Evolutionary conservation across 2,888 invertebrate genomes (phyloP).

Genomic region (Choristoneura rosaceana): DNA sequence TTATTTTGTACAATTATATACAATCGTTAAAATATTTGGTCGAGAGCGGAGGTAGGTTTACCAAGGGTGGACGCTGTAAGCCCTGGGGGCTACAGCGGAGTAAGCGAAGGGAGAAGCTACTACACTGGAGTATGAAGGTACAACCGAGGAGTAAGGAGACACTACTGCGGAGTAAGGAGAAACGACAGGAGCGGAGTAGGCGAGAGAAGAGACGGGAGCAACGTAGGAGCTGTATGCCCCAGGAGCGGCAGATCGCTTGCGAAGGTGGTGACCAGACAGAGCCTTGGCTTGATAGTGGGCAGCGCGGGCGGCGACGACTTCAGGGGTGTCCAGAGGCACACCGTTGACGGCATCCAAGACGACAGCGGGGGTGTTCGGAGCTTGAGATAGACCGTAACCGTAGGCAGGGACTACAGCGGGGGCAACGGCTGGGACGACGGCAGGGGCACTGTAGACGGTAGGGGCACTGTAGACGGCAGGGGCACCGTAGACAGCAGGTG

Average conservation of each 20-base stretch:
- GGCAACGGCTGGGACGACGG: constrained; percentile 58
- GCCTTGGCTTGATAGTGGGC: constrained; percentile 80
- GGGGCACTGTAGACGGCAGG: constrained; percentile 51
- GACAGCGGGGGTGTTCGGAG: constrained; percentile 75
- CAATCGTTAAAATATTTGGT: constrained; percentile 2
- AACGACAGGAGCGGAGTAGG: constrained; percentile 63
- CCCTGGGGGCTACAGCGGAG: constrained; percentile 61
- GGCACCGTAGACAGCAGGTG: constrained; percentile 54
- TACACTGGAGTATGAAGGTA: constrained; percentile 54
- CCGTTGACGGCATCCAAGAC: constrained; percentile 75
- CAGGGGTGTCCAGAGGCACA: constrained; percentile 80
- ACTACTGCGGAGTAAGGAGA: constrained; percentile 47
- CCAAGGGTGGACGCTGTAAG: constrained; percentile 71
- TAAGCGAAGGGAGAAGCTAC: constrained; percentile 52
- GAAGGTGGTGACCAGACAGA: constrained; percentile 72
- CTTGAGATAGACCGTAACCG: constrained; percentile 59
- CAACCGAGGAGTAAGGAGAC: constrained; percentile 54
- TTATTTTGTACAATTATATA: constrained; percentile 29
- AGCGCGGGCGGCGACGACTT: constrained; percentile 78
- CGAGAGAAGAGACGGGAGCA: constrained; percentile 52
- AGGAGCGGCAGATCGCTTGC: constrained; percentile 60
- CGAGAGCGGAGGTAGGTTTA: constrained; percentile 48
- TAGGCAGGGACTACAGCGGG: constrained; percentile 55
- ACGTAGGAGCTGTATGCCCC: constrained; percentile 56
- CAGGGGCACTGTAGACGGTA: constrained; percentile 45